A percentile compares a stretch with the other conserved stretches of the same genome.
Conservation (phyloP, 2,113 vertebrate species). For the Heterocephalus glaber region DNA sequence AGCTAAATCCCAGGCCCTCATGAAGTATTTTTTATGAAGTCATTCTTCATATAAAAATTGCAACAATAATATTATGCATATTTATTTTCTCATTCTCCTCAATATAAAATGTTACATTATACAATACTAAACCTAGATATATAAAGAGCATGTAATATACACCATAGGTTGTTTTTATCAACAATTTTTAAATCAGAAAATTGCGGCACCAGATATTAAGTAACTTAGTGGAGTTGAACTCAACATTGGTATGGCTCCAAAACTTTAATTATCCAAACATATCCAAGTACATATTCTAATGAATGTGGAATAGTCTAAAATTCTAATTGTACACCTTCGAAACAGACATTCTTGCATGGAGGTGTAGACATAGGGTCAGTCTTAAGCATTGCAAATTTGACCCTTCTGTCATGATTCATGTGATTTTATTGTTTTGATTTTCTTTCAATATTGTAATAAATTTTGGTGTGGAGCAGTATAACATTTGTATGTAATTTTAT, state of each 20-base stretch:
- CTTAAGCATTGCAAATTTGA: not conserved
- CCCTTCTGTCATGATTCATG: not conserved
- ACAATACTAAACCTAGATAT: not conserved
- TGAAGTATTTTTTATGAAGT: not conserved
- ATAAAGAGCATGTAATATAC: not conserved
- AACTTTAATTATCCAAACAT: not conserved
- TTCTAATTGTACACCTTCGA: not conserved
- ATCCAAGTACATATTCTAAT: not conserved
- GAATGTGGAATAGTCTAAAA: not conserved
- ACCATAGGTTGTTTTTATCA: not conserved
- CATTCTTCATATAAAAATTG: not conserved
- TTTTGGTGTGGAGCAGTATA: not conserved
- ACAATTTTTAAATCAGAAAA: not conserved
- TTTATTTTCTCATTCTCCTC: not conserved
- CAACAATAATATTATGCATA: not conserved
- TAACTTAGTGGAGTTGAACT: not conserved
- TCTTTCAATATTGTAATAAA: not conserved
- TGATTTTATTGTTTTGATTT: not conserved
- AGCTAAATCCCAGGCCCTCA: too few relatives aligned
- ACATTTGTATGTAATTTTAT: not conserved
- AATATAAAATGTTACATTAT: not conserved
- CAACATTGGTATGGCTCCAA: rapidly evolving
- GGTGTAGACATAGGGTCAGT: not conserved
- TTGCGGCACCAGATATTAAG: not conserved
- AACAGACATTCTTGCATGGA: not conserved